Conservation (phyloP, 92 coral and sea anemone species). For the Heliopora coerulea region DNA sequence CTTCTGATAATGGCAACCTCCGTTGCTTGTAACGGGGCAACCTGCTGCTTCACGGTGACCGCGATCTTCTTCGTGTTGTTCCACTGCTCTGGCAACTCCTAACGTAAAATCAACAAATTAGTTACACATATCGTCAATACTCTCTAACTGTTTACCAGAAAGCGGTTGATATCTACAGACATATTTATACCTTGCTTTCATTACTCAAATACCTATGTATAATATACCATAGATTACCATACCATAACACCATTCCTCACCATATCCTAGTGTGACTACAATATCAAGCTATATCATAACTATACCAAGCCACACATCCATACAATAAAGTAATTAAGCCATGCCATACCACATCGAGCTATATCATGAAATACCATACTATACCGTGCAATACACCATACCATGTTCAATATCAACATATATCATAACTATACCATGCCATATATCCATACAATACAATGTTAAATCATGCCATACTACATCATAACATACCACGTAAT, state of each 20-base stretch:
- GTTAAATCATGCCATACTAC: neutral
- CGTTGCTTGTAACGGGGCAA: slow-evolving; percentile 96
- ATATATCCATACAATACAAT: neutral
- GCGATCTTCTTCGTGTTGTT: slow-evolving; percentile 97
- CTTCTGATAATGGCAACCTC: slow-evolving; percentile 99
- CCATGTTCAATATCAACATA: too few species aligned
- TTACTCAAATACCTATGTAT: too few species aligned
- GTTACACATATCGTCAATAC: neutral
- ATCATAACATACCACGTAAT: neutral
- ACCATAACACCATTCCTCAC: neutral
- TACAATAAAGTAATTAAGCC: neutral
- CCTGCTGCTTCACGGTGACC: slow-evolving; percentile 98
- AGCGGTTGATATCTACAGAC: too few species aligned
- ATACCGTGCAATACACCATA: neutral
- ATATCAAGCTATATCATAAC: neutral
- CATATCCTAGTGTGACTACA: neutral
- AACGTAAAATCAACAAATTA: neutral
- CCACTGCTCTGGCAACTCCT: slow-evolving; percentile 99
- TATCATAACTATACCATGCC: neutral
- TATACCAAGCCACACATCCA: neutral
- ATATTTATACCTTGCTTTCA: too few species aligned
- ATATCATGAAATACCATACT: slow-evolving; percentile 20
- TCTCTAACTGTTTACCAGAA: neutral
- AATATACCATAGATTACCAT: slow-evolving; percentile 5
- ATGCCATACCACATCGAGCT: slow-evolving; percentile 8